phyloP scores from a whole-genome alignment of 2,888 invertebrate genomes.

The Amphipoea oculea region DNA sequence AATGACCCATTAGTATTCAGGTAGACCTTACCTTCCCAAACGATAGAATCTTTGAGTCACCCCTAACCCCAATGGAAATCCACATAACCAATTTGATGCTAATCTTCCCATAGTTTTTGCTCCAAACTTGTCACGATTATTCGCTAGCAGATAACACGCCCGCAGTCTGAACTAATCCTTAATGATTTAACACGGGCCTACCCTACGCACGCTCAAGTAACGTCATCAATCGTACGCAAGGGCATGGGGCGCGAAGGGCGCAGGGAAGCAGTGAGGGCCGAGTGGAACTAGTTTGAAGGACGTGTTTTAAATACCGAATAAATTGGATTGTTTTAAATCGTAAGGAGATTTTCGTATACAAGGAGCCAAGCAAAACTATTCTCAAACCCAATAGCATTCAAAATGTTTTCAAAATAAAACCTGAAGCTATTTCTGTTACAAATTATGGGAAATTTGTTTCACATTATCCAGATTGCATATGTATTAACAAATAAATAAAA shows the following conservation, averaged over 20 bases:
- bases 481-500: not conserved
- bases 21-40: not conserved
- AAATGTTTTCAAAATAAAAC: not conserved
- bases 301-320: constrained; percentile 1
- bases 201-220: constrained; percentile 16
- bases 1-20: constrained; percentile 6
- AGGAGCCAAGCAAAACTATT: not conserved
- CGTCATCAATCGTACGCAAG: constrained; percentile 35
- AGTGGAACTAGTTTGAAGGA: not conserved
- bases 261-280: not conserved
- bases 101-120: constrained; percentile 14
- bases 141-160: constrained; percentile 28
- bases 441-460: not conserved
- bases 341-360: not conserved
- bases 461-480: not conserved
- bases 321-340: not conserved
- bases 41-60: constrained; percentile 19
- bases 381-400: not conserved
- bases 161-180: constrained; percentile 31
- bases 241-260: not conserved
- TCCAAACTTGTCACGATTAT: constrained; percentile 16
- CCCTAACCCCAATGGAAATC: constrained; percentile 6
- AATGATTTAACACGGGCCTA: constrained; percentile 42
- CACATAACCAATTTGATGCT: constrained; percentile 6
- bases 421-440: not conserved